These are phyloP conservation scores for Phycodurus eques DNA, from an alignment of 2,113 vertebrate genomes.

Conservation along the genomic window DNA sequence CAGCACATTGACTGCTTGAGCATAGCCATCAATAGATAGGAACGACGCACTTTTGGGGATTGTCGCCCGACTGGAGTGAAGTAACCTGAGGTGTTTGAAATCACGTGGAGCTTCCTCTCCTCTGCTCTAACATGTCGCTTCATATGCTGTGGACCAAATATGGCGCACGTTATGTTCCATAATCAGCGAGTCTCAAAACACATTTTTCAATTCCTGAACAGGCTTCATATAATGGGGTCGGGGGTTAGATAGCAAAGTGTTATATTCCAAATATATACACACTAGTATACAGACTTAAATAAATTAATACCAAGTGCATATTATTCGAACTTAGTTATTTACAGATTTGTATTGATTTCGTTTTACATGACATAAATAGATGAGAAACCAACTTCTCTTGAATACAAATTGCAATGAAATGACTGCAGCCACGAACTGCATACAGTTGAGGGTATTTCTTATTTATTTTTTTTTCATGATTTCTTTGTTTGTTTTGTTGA, in stretches of 20 bases:
- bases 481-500: not conserved
- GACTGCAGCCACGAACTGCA: not conserved
- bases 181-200: constrained; percentile 77
- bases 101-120: constrained; percentile 36
- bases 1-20: constrained; percentile 79
- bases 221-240: constrained; percentile 84
- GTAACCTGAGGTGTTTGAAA: constrained; percentile 88
- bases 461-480: not conserved
- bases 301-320: constrained; percentile 99
- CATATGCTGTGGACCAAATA: constrained; percentile 64
- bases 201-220: constrained; percentile 83
- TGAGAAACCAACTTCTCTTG: constrained; percentile 68
- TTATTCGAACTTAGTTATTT: constrained; percentile 89
- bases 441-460: not conserved
- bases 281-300: constrained; percentile 98
- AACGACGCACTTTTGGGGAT: constrained; percentile 41
- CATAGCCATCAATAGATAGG: constrained; percentile 22
- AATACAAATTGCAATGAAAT: not conserved
- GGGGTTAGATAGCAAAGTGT: constrained; percentile 66
- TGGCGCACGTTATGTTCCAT: constrained; percentile 79
- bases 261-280: constrained; percentile 97
- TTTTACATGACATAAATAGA: constrained; percentile 99
- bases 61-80: constrained; percentile 81
- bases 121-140: constrained; percentile 58
- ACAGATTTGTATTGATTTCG: constrained; percentile 55